Evolutionary conservation across 2,888 invertebrate species (phyloP), one percentile per base, ranked within the genome.

Genomic region (Clusia tigrina): DNA sequence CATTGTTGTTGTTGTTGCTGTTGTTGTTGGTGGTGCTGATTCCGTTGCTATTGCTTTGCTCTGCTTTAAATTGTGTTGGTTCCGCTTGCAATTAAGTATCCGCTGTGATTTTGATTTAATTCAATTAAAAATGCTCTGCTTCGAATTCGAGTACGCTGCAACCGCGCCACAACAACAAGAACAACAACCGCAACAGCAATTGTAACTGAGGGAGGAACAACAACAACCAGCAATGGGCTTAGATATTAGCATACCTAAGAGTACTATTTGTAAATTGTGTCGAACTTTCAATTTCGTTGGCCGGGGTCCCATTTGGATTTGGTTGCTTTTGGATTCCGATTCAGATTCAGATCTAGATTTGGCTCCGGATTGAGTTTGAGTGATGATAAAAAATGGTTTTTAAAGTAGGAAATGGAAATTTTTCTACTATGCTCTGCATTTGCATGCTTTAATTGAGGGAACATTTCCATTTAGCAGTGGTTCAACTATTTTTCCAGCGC

Each of bases 341-440:
- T 52, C 60, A 17, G 69, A 67, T 61, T n/a, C n/a, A n/a, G n/a
- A n/a, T n/a, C n/a, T n/a, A 58, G 23, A 65, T 63, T 64, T 60
- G 57, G 60, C 23, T 53, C 64, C 54, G 58, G 60, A 66, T 64
- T 63, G 63, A 58, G 59, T 63, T 71, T 63, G 42, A 59, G 62
- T 79, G 73, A 78, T 78, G 79, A 77, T 75, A 70, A 78, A 77
- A 66, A 79, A 78, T 79, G 80, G 74, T 68, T 77, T 78, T 78
- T 79, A 79, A 77, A 78, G 80, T 79, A 78, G 78, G 78, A 78
- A 78, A 77, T 78, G 74, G 67, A 48, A 48, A 48, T 48, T 48
- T 48, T 48, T 48, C 18, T 20, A 48, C 15, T 42, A 5, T 58
- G 42, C 10, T n/a, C 32, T 32, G 5, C 32, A 12, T 32, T 32